Conservation (phyloP, 2,888 invertebrate genomes). For the Petrophora chlorosata region DNA sequence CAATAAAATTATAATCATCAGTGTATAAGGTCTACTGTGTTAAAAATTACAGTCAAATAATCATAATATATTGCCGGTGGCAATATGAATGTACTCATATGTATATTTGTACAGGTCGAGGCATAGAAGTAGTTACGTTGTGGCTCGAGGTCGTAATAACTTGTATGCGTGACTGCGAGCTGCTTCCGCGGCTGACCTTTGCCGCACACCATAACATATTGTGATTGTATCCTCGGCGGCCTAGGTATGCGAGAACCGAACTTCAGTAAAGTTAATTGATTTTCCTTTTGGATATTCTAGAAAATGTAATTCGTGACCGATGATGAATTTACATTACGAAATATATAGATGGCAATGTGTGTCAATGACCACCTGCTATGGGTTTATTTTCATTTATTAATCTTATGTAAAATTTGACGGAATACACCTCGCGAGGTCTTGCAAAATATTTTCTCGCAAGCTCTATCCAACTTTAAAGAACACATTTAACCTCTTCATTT, state of each 20-base stretch:
- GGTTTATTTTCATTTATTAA: neutral
- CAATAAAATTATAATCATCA: constrained; percentile 15
- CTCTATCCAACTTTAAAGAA: constrained; percentile 16
- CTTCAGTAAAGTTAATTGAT: constrained; percentile 21
- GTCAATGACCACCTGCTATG: neutral
- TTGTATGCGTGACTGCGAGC: constrained; percentile 29
- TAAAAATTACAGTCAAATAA: constrained; percentile 11
- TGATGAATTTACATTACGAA: neutral
- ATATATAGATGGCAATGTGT: neutral
- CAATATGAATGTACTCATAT: constrained; percentile 5
- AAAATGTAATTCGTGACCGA: neutral
- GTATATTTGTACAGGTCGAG: constrained; percentile 17
- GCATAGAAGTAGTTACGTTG: constrained; percentile 27
- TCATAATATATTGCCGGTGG: constrained; percentile 19
- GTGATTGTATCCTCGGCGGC: constrained; percentile 21
- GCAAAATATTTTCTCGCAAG: constrained; percentile 17
- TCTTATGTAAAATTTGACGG: no score
- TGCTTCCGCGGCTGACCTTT: constrained; percentile 41
- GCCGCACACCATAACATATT: constrained; percentile 19
- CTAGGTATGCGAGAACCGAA: constrained; percentile 7
- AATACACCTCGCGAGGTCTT: constrained; percentile 2
- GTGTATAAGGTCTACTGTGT: constrained; percentile 7
- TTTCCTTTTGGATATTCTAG: constrained; percentile 12
- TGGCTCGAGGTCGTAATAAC: constrained; percentile 35
- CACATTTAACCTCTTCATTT: constrained; percentile 29